A percentile compares a stretch with the other conserved stretches of the same genome.
These are phyloP conservation scores for Neosilurus mollespiculum DNA, from an alignment of 2,797 vertebrate species.

Conservation along the genomic window DNA sequence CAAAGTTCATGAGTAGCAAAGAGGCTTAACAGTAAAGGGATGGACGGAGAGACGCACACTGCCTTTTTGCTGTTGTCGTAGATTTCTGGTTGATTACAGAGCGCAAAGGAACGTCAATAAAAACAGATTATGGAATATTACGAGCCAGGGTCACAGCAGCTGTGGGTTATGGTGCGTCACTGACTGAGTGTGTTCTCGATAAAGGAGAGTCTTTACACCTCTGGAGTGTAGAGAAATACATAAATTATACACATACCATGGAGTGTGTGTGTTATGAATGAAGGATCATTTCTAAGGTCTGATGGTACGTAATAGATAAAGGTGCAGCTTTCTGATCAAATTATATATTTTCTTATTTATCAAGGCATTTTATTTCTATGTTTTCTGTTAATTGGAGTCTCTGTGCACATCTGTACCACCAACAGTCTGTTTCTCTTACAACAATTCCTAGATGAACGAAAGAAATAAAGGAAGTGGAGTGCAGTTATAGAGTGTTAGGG, in stretches of 20 bases:
- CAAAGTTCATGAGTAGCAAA: constrained; percentile 18
- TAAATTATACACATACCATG: neutral
- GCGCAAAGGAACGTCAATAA: neutral
- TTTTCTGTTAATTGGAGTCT: neutral
- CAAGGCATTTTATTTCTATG: neutral
- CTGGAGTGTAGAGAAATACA: neutral
- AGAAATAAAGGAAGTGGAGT: neutral
- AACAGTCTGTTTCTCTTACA: neutral
- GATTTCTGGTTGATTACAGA: neutral
- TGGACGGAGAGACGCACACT: neutral
- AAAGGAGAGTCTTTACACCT: neutral
- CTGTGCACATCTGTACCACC: neutral
- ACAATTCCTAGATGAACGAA: neutral
- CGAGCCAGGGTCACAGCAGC: neutral
- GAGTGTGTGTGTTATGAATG: neutral
- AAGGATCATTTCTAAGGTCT: neutral
- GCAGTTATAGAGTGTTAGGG: neutral
- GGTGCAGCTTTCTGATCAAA: neutral
- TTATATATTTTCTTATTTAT: neutral
- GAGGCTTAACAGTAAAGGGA: neutral
- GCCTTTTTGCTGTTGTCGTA: neutral
- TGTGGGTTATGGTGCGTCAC: neutral
- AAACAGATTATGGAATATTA: too few species aligned
- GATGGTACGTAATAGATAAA: neutral
- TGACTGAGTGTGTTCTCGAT: neutral